Base-by-base conservation (phyloP, 2,888 invertebrate genomes). In the Stenolophus ochropezus region DNA sequence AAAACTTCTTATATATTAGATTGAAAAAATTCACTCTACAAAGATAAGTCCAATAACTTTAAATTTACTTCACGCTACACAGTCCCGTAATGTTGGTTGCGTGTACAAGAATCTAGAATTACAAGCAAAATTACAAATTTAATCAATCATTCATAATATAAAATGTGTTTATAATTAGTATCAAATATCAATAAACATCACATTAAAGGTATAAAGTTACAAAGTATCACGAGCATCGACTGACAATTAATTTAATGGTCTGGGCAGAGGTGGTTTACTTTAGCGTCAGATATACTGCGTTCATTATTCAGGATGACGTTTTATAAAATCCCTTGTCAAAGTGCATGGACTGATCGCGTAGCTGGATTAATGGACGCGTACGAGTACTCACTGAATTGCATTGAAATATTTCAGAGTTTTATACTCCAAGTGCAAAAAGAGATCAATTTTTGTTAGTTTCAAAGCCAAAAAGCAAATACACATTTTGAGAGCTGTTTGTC, bases 241-340 rank as follows among this genome's bases (percentile, higher is more conserved):
- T 73, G 73, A 25, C 73, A 73, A 73, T 49, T 73, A 73, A 73
- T 73, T 73, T 49, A 42, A 27, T 33, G 65, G 33, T n/a, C 11
- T 33, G 4, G 11, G 71, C n/a, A 21, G n/a, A 23, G 21, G 25
- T 61, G 65, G 8, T 69, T 18, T 69, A 27, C 16, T 69, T 27
- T n/a, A 73, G 73, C 73, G 73, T 73, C 73, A 49, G 49, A 73
- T 73, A 73, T 73, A 73, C 49, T 21, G 20, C 42, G 53, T 21
- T 75, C 58, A 56, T 76, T 76, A 76, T 56, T 76, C 27, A 76
- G 42, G 21, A 33, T 58, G 76, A 76, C 56, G 23, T 56, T 75
- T 76, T 76, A 58, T 76, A 76, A 53, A 76, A 76, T 76, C 58
- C 58, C 58, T 56, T 76, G 58, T 56, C 76, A 76, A 76, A 76